Conservation (phyloP, 1,140 invertebrate species). For the Platyscapa corneri region DNA sequence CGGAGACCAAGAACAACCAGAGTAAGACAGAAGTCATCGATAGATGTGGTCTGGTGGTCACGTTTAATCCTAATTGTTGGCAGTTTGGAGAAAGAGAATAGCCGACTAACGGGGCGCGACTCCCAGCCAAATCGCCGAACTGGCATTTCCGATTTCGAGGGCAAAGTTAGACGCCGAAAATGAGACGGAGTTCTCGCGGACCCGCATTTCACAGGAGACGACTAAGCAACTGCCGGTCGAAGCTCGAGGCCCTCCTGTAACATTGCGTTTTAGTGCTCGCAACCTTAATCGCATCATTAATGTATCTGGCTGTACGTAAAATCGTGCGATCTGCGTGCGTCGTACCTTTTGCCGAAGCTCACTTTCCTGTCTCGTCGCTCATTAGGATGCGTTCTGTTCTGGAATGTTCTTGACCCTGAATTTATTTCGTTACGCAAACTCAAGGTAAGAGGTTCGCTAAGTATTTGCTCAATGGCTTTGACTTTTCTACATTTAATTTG, state of each 20-base stretch:
- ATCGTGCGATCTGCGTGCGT: neutral
- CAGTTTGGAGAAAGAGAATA: conserved; percentile 51
- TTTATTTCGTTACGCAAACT: neutral
- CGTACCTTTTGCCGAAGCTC: too few relatives aligned
- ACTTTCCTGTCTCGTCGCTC: neutral
- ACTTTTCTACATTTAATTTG: too few relatives aligned
- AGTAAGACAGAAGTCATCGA: neutral
- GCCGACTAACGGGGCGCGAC: conserved; percentile 52
- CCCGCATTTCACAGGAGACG: conserved; percentile 52
- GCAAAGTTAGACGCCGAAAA: conserved; percentile 57
- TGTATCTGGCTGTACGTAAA: too few relatives aligned
- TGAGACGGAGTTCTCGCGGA: conserved; percentile 56
- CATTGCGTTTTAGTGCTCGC: too few relatives aligned
- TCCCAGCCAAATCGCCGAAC: conserved; percentile 52
- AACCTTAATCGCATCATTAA: conserved; percentile 65
- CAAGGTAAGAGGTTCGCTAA: too few relatives aligned
- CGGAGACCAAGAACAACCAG: neutral
- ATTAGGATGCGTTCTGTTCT: neutral
- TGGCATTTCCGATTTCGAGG: conserved; percentile 56
- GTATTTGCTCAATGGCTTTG: too few relatives aligned
- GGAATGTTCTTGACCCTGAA: neutral
- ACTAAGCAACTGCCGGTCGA: conserved; percentile 52
- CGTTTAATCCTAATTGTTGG: conserved; percentile 60
- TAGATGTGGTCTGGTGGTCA: conserved; percentile 52
- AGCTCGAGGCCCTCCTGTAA: conserved; percentile 54